Evolutionary conservation across 2,797 vertebrate species (phyloP), one percentile per base, ranked within the genome.

Genomic region (Cuniculus paca): DNA sequence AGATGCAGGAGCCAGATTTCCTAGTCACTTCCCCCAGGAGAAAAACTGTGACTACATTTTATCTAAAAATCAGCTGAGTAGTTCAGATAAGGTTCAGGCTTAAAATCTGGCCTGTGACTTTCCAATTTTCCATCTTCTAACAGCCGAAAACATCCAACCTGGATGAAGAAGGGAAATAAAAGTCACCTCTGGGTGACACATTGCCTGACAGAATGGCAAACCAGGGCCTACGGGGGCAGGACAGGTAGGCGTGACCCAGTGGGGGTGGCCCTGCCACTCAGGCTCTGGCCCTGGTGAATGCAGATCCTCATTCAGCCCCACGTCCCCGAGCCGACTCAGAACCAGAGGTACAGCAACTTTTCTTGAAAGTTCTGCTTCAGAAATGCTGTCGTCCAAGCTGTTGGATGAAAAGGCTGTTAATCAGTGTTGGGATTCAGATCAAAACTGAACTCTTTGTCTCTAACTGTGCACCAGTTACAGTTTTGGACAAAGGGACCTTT

Each of bases 371-470:
- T 88, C 90, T 88, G 61, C 95, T 96, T 93, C 91, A 92, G 95
- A 88, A 95, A 61, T 78, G 50, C 85, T 91, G 93, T 86, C 3
- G 77, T 88, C 92, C 84, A 22, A 83, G 94, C 96, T 90, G 42
- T 50, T 93, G 97, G 97, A 98, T 93, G 97, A 98, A 98, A 98
- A 98, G 88, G 97, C 97, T 98, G 97, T 98, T 98, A 97, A 98
- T 98, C 97, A 80, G 97, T 98, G 98, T 98, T 98, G 97, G 97
- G 97, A 98, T 98, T 98, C 98, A 89, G 96, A 98, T 98, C 97
- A 97, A 98, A 98, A 98, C 98, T 98, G 96, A 95, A 97, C 98
- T 97, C 97, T 98, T 98, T 98, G 98, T 98, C 98, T 98, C 98
- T 98, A 98, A 98, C 97, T 98, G 97, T 97, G 96, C 96, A 97